phyloP scores from a whole-genome alignment of 2,888 invertebrate species.

The Athripsodes cinereus region DNA sequence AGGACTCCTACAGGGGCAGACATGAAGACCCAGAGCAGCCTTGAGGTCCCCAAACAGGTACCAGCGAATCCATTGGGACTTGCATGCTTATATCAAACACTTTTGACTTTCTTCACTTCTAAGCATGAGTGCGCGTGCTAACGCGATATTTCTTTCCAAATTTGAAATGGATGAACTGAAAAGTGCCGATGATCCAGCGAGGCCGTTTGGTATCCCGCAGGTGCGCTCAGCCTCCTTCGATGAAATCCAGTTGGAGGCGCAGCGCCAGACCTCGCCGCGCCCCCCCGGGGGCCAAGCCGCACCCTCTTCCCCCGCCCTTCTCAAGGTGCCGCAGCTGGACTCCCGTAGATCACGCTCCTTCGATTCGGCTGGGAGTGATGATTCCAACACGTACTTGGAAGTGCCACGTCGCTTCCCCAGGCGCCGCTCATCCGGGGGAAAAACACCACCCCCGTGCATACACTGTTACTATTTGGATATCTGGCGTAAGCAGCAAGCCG shows the following conservation, averaged over 20 bases:
- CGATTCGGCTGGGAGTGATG: constrained; percentile 68
- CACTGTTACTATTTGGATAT: constrained; percentile 74
- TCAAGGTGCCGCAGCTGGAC: constrained; percentile 61
- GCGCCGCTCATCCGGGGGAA: constrained; percentile 58
- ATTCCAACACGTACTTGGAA: constrained; percentile 54
- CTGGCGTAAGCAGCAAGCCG: constrained; percentile 54
- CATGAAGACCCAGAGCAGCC: constrained; percentile 87
- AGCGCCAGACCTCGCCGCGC: constrained; percentile 46
- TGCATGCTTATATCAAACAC: constrained; percentile 35
- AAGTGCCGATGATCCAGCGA: constrained; percentile 20
- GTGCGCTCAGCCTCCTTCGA: constrained; percentile 87
- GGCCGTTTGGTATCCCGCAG: constrained; percentile 33
- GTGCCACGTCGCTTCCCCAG: constrained; percentile 60
- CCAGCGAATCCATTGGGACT: constrained; percentile 43
- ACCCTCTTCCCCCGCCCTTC: constrained; percentile 44
- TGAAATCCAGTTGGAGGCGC: constrained; percentile 77
- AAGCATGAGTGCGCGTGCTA: constrained; percentile 19
- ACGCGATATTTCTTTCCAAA: constrained; percentile 20
- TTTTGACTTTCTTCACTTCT: constrained; percentile 5
- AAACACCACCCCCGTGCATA: constrained; percentile 63
- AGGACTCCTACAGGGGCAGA: constrained; percentile 84
- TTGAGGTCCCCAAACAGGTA: constrained; percentile 83
- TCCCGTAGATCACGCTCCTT: constrained; percentile 74
- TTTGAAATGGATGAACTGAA: constrained; percentile 18
- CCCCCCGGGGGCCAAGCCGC: constrained; percentile 33